phyloP scores from a whole-genome alignment of 2,113 vertebrate genomes.

The Chelonoidis abingdonii region DNA sequence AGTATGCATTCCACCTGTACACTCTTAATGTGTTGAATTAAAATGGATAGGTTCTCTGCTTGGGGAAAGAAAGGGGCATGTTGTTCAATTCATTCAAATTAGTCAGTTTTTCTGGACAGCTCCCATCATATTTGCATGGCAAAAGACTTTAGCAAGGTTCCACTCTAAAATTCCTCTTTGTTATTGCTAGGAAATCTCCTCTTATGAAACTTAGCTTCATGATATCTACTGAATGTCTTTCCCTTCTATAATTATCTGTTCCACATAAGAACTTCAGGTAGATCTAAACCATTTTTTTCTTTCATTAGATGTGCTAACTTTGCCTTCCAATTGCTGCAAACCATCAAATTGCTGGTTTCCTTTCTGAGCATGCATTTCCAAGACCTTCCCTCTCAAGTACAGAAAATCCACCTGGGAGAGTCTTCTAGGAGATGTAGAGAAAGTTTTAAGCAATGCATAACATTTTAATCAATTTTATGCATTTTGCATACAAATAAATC shows the following conservation, averaged over 20 bases:
- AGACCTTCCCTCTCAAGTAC: conserved; percentile 62
- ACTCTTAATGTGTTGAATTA: conserved; percentile 76
- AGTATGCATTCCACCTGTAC: conserved; percentile 63
- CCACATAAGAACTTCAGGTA: conserved; percentile 53
- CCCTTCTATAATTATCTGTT: conserved; percentile 22
- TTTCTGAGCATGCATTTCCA: conserved; percentile 72
- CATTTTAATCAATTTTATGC: conserved; percentile 71
- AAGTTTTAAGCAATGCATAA: conserved; percentile 60
- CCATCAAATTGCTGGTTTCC: conserved; percentile 50
- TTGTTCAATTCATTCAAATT: conserved; percentile 76
- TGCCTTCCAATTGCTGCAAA: conserved; percentile 60
- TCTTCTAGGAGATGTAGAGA: conserved; percentile 61
- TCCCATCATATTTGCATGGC: conserved; percentile 72
- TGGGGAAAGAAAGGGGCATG: conserved; percentile 55
- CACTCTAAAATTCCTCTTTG: conserved; percentile 65
- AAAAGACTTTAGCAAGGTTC: conserved; percentile 76
- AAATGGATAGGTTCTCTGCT: conserved; percentile 71
- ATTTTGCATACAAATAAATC: conserved; percentile 60
- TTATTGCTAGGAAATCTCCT: conserved; percentile 76
- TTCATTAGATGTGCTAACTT: conserved; percentile 60
- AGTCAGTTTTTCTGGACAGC: conserved; percentile 74
- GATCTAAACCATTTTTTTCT: conserved; percentile 62
- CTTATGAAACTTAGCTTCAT: conserved; percentile 74
- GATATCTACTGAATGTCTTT: conserved; percentile 65
- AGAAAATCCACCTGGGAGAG: conserved; percentile 59